phyloP scores from a whole-genome alignment of 2,888 invertebrate species.

The Macrosoma leucophasiata region DNA sequence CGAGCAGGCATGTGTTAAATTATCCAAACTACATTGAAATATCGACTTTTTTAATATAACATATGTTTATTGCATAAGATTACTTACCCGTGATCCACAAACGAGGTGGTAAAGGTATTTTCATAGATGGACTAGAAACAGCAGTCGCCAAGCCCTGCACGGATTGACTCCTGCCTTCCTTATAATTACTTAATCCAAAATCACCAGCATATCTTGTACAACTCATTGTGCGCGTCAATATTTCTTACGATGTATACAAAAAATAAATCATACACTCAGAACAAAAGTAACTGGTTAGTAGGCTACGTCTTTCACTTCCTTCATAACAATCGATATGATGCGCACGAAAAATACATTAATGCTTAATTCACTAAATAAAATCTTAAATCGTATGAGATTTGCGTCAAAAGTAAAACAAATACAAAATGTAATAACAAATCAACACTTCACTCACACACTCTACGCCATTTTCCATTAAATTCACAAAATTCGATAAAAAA shows the following conservation, averaged over 20 bases:
- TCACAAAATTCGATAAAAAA: no score
- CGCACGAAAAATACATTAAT: conserved; percentile 34
- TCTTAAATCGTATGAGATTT: conserved; percentile 60
- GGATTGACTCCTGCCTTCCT: conserved; percentile 56
- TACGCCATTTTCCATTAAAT: conserved; percentile 46
- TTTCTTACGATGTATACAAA: conserved; percentile 42
- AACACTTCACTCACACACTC: conserved; percentile 43
- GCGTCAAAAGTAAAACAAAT: conserved; percentile 62
- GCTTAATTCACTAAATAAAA: conserved; percentile 36
- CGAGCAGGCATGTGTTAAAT: no score
- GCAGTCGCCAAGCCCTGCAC: conserved; percentile 58
- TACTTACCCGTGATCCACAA: conserved; percentile 65
- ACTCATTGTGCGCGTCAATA: conserved; percentile 45
- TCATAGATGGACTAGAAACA: conserved; percentile 54
- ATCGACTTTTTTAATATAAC: conserved; percentile 5
- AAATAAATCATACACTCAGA: conserved; percentile 50
- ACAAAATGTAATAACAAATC: conserved; percentile 64
- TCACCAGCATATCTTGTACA: conserved; percentile 38
- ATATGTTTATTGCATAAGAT: conserved; percentile 31
- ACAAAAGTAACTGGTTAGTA: conserved; percentile 48
- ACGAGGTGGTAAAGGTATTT: conserved; percentile 71
- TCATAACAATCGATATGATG: no score
- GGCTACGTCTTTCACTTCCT: no score
- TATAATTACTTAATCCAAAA: conserved; percentile 31
- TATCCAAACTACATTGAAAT: not conserved